phyloP scores from a whole-genome alignment of 2,888 invertebrate genomes.

The Theristus sp. region DNA sequence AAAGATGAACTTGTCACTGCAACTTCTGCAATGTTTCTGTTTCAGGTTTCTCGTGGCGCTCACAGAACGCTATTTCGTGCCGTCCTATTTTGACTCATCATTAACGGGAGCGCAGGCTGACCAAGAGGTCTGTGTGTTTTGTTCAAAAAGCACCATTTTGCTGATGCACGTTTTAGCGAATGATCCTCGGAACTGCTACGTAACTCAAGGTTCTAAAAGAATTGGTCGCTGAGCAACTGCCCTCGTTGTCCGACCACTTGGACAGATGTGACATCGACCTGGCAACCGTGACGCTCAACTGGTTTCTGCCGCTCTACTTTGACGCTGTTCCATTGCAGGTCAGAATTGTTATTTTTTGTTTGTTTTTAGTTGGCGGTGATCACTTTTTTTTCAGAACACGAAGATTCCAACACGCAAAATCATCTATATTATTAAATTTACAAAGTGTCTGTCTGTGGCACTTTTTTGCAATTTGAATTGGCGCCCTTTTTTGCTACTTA shows the following conservation, averaged over 20 bases:
- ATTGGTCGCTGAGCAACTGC: constrained; percentile 34
- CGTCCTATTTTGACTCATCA: constrained; percentile 37
- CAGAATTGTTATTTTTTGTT: not conserved
- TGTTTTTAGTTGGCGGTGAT: not conserved
- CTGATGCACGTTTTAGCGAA: too few species aligned
- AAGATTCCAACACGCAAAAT: not conserved
- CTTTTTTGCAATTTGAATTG: too few species aligned
- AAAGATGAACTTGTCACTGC: too few species aligned
- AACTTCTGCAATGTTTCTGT: too few species aligned
- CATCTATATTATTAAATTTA: too few species aligned
- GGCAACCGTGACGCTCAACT: constrained; percentile 39
- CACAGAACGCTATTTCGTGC: constrained; percentile 36
- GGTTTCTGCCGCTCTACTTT: constrained; percentile 40
- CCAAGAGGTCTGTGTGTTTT: constrained; percentile 33
- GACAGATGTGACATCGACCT: constrained; percentile 37
- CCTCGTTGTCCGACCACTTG: constrained; percentile 33
- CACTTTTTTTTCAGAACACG: not conserved
- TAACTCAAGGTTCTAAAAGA: constrained; percentile 37
- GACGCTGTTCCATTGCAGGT: constrained; percentile 39
- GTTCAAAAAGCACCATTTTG: constrained; percentile 9
- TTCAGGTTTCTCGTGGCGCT: constrained; percentile 37
- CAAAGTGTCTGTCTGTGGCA: too few species aligned
- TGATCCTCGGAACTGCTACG: too few species aligned
- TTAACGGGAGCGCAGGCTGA: constrained; percentile 39
- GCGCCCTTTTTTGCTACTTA: too few species aligned